Percentiles rank a stretch among this genome's conserved stretches.
Conservation (phyloP, 2,113 vertebrate species). For the Anolis sagrei region DNA sequence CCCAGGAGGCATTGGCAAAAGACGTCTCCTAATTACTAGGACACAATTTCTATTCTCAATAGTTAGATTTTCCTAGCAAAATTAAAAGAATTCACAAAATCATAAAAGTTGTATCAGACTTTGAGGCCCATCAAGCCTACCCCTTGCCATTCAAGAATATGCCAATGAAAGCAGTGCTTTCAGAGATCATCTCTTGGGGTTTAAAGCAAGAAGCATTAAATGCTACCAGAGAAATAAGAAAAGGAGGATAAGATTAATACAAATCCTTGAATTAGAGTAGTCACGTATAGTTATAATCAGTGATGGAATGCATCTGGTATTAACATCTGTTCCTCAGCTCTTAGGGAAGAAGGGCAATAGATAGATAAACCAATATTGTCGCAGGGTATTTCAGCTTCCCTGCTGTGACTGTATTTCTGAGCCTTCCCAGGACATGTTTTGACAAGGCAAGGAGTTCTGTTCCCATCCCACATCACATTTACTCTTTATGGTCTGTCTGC, state of each 20-base stretch:
- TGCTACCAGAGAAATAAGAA: not conserved
- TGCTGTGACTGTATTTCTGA: not conserved
- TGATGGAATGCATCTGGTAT: not conserved
- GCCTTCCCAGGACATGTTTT: not conserved
- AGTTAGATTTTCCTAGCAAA: not conserved
- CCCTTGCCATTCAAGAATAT: not conserved
- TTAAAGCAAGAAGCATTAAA: not conserved
- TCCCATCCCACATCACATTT: not conserved
- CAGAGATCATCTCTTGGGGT: conserved; percentile 1
- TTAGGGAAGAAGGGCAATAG: not conserved
- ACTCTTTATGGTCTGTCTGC: not conserved
- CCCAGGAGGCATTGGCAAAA: not conserved
- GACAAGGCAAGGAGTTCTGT: not conserved
- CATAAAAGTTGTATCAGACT: too few relatives aligned
- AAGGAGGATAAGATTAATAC: not conserved
- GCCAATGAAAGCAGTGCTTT: not conserved
- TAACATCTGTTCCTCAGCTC: not conserved
- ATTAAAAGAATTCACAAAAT: not conserved
- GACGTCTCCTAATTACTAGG: not conserved
- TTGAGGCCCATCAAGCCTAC: too few relatives aligned
- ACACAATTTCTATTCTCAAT: not conserved
- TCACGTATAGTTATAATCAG: not conserved
- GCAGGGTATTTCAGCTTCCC: not conserved
- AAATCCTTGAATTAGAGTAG: not conserved
- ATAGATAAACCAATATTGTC: not conserved